Conservation (phyloP, 2,797 vertebrate species). For the Phoebastria nigripes region DNA sequence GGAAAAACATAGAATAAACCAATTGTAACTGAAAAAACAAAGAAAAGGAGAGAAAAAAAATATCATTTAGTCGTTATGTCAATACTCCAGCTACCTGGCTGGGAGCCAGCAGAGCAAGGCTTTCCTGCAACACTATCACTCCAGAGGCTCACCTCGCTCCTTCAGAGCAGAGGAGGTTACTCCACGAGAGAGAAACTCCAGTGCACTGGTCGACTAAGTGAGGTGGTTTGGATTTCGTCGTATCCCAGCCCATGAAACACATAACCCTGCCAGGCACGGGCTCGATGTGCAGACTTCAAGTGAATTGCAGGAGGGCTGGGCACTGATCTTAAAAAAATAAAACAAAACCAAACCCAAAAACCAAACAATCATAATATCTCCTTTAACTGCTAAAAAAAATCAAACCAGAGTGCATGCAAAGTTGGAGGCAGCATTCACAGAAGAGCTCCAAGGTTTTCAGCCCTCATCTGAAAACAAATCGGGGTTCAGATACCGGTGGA, state of each 20-base stretch:
- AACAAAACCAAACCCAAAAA: not conserved
- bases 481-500: too few relatives aligned
- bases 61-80: fast-evolving
- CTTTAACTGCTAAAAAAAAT: not conserved
- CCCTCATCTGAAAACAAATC: not conserved
- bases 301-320: not conserved
- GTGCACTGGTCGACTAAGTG: fast-evolving
- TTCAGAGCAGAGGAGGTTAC: not conserved
- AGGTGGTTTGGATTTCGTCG: not conserved
- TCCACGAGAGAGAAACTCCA: not conserved
- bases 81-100: not conserved
- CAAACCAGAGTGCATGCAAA: fast-evolving
- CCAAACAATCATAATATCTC: not conserved
- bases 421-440: not conserved
- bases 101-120: not conserved
- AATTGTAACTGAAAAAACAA: not conserved
- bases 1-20: not conserved
- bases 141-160: not conserved
- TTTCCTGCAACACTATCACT: not conserved
- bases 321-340: not conserved
- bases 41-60: not conserved
- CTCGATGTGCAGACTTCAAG: not conserved
- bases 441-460: not conserved
- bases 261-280: fast-evolving
- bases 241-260: fast-evolving